Conservation (phyloP, 2,888 invertebrate genomes). For the Erebia aethiops region DNA sequence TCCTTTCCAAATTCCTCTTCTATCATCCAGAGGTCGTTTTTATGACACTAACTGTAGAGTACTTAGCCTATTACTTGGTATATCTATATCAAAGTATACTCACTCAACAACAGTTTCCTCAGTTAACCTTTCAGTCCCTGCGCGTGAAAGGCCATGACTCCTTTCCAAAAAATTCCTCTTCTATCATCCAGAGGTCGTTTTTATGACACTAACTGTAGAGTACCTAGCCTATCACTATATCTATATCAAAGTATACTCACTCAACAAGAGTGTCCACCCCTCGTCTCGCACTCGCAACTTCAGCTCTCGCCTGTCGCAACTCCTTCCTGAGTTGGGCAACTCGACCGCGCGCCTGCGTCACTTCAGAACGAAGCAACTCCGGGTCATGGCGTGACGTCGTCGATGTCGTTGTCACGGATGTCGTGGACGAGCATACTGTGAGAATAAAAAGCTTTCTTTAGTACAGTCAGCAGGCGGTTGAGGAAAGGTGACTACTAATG, state of each 20-base stretch:
- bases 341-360: constrained; percentile 93
- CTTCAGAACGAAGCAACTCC: constrained; percentile 95
- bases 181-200: too few relatives aligned
- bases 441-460: not conserved
- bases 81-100: constrained; percentile 57
- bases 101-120: constrained; percentile 90
- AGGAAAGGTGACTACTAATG: too few relatives aligned
- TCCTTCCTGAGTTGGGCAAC: constrained; percentile 95
- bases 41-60: too few relatives aligned
- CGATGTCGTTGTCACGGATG: constrained; percentile 87
- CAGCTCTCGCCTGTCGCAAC: constrained; percentile 94
- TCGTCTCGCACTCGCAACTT: constrained; percentile 95
- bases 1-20: too few relatives aligned
- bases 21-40: too few relatives aligned
- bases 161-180: too few relatives aligned
- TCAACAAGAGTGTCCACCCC: constrained; percentile 96
- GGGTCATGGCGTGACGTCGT: constrained; percentile 97
- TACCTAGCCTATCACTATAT: too few relatives aligned
- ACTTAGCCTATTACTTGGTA: too few relatives aligned
- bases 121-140: too few relatives aligned
- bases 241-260: constrained; percentile 79
- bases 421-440: constrained; percentile 92
- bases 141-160: too few relatives aligned
- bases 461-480: too few relatives aligned
- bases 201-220: too few relatives aligned